Conservation (phyloP, 2,888 invertebrate genomes). For the Latrodectus elegans region DNA sequence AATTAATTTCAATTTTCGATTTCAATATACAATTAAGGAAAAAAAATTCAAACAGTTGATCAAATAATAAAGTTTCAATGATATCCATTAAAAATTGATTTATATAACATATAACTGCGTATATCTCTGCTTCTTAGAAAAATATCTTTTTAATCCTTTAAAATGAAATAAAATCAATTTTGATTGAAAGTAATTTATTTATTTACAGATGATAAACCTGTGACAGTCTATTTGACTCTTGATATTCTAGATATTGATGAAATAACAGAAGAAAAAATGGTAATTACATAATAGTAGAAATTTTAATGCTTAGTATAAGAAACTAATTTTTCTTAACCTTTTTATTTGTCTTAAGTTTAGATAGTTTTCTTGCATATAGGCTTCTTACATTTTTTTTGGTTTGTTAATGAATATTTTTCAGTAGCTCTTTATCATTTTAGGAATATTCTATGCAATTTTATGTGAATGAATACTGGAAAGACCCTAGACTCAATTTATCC, state of each 20-base stretch:
- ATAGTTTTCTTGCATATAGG: background rate
- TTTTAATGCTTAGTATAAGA: background rate
- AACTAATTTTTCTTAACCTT: background rate
- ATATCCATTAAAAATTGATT: too few species aligned
- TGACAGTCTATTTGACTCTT: conserved; percentile 34
- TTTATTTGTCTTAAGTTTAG: background rate
- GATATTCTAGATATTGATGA: conserved; percentile 55
- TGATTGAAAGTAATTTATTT: background rate
- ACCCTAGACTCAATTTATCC: conserved; percentile 21
- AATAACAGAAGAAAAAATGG: conserved; percentile 56
- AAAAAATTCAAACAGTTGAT: too few species aligned
- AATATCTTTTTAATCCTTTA: too few species aligned
- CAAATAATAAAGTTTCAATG: too few species aligned
- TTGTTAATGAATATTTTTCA: background rate
- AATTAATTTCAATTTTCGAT: too few species aligned
- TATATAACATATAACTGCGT: too few species aligned
- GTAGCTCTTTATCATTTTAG: background rate
- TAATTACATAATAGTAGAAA: background rate
- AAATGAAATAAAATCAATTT: background rate
- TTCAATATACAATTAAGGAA: too few species aligned
- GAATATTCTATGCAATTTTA: conserved; percentile 61
- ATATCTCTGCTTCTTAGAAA: too few species aligned
- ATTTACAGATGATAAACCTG: conserved; percentile 28
- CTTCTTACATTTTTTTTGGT: background rate
- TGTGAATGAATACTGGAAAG: conserved; percentile 63